Conservation (phyloP, 2,113 vertebrate species). For the Plotosus lineatus region DNA sequence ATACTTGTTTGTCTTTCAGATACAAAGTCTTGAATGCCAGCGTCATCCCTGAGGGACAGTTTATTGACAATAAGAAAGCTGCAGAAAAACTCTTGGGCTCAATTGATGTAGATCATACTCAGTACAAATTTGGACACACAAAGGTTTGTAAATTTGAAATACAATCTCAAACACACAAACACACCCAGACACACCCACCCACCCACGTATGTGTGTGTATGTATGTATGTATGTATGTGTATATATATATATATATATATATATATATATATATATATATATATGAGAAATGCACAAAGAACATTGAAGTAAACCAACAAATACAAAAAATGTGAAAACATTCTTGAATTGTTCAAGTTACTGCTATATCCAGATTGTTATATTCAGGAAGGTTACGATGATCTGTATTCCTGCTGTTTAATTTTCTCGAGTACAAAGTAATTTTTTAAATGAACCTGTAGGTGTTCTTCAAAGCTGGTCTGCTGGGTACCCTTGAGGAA, state of each 20-base stretch:
- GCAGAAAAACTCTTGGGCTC: constrained; percentile 32
- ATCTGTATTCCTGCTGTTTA: not conserved
- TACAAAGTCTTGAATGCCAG: constrained; percentile 31
- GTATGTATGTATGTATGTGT: too few species aligned
- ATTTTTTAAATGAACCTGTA: constrained; percentile 33
- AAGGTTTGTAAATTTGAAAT: not conserved
- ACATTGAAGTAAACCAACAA: not conserved
- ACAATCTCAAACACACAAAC: too few species aligned
- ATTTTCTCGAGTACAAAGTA: not conserved
- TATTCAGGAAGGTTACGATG: too few species aligned
- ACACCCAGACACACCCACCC: too few species aligned
- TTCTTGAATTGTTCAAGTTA: not conserved
- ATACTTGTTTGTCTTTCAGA: not conserved
- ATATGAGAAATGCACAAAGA: too few species aligned
- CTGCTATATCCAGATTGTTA: too few species aligned
- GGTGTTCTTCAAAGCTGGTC: constrained; percentile 89
- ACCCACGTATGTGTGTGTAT: too few species aligned
- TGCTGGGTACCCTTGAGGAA: constrained; percentile 82
- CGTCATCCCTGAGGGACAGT: constrained; percentile 36
- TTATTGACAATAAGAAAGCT: constrained; percentile 38
- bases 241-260: too few species aligned
- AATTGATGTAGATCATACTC: constrained; percentile 21
- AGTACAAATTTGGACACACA: constrained; percentile 39
- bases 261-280: too few species aligned
- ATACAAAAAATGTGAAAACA: not conserved